Percentiles rank a stretch among this genome's conserved stretches.
Conservation (phyloP, 2,888 invertebrate genomes). For the Andrena minutula region DNA sequence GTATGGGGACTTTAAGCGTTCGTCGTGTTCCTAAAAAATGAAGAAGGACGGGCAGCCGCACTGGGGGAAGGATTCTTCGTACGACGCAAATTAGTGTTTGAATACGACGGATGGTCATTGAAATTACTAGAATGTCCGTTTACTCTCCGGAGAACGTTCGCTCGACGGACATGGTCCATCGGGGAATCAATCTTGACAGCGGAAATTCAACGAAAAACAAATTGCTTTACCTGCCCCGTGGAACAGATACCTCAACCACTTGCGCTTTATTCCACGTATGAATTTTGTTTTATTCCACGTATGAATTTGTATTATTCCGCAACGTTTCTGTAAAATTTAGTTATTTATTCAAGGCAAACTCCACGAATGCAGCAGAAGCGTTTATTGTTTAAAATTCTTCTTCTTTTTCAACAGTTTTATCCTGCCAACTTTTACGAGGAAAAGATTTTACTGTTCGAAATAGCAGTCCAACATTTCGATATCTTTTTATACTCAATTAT, state of each 20-base stretch:
- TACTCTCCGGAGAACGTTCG: constrained; percentile 54
- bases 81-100: constrained; percentile 72
- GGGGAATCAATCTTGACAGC: constrained; percentile 81
- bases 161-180: constrained; percentile 69
- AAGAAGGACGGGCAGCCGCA: constrained; percentile 40
- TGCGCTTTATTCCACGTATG: constrained; percentile 8
- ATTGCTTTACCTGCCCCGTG: constrained; percentile 63
- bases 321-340: background rate
- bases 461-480: background rate
- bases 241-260: constrained; percentile 26
- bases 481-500: background rate
- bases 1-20: background rate
- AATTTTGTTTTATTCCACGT: background rate
- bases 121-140: constrained; percentile 77
- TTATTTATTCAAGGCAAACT: background rate
- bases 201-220: constrained; percentile 80
- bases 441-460: background rate
- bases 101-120: constrained; percentile 79
- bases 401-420: too few species aligned
- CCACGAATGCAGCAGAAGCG: too few species aligned
- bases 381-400: too few species aligned
- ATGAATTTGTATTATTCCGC: background rate
- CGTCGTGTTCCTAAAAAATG: constrained; percentile 30
- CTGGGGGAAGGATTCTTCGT: constrained; percentile 55
- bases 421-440: too few species aligned